Conservation (phyloP, 2,797 vertebrate genomes). For the Todus mexicanus region DNA sequence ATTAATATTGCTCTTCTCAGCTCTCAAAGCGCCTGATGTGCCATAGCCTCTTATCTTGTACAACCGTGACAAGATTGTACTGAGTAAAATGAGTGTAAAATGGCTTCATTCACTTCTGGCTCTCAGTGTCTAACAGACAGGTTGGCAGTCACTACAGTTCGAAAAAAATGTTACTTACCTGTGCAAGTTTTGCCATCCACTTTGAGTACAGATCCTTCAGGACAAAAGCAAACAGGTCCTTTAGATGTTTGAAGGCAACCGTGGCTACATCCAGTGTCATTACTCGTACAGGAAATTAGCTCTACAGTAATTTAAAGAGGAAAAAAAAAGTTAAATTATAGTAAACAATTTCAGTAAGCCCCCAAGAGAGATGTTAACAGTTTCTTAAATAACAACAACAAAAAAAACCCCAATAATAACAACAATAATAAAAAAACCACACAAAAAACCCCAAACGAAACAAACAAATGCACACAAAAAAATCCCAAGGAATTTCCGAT, state of each 20-base stretch:
- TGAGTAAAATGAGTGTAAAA: background rate
- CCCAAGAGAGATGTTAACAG: background rate
- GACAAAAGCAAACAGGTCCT: slow-evolving; percentile 85
- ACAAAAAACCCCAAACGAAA: no score
- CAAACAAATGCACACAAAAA: background rate
- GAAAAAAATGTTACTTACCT: slow-evolving; percentile 71
- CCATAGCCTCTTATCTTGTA: background rate
- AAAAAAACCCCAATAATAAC: no score
- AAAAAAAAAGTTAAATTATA: background rate
- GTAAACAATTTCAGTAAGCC: background rate
- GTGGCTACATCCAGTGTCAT: slow-evolving; percentile 77
- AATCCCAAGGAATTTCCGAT: background rate
- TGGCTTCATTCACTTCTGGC: background rate
- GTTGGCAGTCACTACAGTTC: background rate
- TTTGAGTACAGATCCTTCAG: slow-evolving; percentile 82
- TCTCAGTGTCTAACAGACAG: background rate
- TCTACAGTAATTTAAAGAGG: slow-evolving; percentile 70
- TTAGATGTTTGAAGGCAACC: slow-evolving; percentile 81
- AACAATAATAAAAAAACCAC: no score
- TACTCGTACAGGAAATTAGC: slow-evolving; percentile 77
- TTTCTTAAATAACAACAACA: background rate
- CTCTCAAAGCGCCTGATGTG: background rate
- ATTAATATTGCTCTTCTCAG: background rate
- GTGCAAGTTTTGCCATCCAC: slow-evolving; percentile 83
- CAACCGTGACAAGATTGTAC: background rate